Evolutionary conservation across 2,888 invertebrate genomes (phyloP).

Genomic region (Polyommatus iphigenia): DNA sequence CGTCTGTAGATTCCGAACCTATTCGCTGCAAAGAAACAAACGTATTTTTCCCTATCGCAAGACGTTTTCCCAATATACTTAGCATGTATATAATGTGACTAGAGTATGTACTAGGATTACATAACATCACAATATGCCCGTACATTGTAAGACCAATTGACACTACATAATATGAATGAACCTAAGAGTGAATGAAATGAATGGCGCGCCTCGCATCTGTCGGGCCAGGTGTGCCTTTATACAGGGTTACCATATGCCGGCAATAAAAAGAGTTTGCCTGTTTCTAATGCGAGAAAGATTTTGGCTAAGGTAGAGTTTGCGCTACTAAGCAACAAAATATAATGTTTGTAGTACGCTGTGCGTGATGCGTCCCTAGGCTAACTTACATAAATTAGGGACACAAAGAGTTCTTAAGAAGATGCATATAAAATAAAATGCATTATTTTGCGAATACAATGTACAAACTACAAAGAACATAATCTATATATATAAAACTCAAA

Average conservation of each 20-base stretch:
- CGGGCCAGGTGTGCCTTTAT: slow-evolving; percentile 11
- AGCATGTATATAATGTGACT: not conserved
- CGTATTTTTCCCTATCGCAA: too few species aligned
- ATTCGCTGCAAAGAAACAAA: not conserved
- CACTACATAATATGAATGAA: slow-evolving; percentile 17
- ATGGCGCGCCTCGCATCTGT: slow-evolving; percentile 13
- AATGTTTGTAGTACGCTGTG: too few species aligned
- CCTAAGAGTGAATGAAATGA: not conserved
- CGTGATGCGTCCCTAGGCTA: too few species aligned
- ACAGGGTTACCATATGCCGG: not conserved
- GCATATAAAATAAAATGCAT: too few species aligned
- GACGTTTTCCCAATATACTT: too few species aligned
- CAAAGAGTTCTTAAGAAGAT: too few species aligned
- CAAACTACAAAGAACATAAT: too few species aligned
- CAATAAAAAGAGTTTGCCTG: not conserved
- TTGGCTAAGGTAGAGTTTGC: not conserved
- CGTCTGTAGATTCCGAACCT: not conserved
- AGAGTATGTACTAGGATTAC: not conserved
- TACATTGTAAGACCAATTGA: slow-evolving; percentile 11
- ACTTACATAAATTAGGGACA: too few species aligned
- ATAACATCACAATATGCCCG: slow-evolving; percentile 3
- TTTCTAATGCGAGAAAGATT: not conserved
- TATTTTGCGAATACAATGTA: too few species aligned
- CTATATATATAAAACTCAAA: too few species aligned
- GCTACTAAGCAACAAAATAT: too few species aligned